Evolutionary conservation across 2,888 invertebrate species (phyloP), one percentile per base, ranked within the genome.

Genomic region (Scaptomyza tumidula): DNA sequence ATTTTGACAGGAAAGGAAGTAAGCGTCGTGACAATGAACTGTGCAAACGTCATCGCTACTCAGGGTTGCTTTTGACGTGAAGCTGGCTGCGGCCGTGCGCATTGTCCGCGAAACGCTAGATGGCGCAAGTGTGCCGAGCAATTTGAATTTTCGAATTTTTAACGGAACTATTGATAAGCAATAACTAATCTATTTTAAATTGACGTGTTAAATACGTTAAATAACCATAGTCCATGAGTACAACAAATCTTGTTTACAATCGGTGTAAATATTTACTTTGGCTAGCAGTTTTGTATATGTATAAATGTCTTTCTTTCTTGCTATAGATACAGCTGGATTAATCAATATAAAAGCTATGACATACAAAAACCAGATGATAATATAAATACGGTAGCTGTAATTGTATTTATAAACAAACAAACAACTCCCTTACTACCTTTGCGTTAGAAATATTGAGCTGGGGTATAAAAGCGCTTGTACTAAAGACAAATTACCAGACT

Each of bases 1-100:
- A 90, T 89, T 91, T 91, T 91, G 89, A 91, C 90, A 91, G 90
- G 89, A 91, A 91, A 91, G 91, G 90, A 91, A 91, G 91, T 89
- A 63, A 69, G 1, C 73, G 71, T 1, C 14, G 71, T 64, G 64
- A 68, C 75, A 80, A 80, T 86, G 90, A 89, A 90, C 89, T 74
- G 83, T 88, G 86, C 78, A 74, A 46, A 63, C 74, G 66, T 71
- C 77, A 71, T 41, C 37, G 46, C 6, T 11, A n/a, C 64, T 11
- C 81, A 69, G 78, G 63, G 78, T 78, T 74, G 81, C 63, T 59
- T n/a, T 31, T 7, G 2, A 24, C 59, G 46, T 46, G 52, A 77
- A 54, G 74, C 62, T 59, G 29, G 74, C 19, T 0, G 67, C 53
- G 41, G 0, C 3, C 6, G 13, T 0, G n/a, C 27, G 3, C n/a